Conservation (phyloP, 2,888 invertebrate species). For the Cephus nigrinus region DNA sequence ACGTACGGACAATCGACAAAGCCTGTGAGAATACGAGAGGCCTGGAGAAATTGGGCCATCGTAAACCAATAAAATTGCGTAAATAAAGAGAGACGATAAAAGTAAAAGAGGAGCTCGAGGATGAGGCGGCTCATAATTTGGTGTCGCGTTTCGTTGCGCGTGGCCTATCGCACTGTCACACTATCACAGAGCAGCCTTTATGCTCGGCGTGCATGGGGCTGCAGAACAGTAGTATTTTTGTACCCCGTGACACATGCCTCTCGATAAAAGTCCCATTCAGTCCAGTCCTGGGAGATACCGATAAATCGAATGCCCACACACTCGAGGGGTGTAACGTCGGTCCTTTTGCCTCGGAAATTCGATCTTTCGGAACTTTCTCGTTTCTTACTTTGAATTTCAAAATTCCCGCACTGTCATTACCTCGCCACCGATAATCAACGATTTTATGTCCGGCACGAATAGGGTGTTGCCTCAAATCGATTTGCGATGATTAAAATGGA, state of each 20-base stretch:
- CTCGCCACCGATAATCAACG: too few relatives aligned
- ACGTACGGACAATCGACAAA: slow-evolving; percentile 11
- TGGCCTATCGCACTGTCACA: background rate
- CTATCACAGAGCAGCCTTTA: slow-evolving; percentile 1
- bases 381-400: too few relatives aligned
- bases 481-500: too few relatives aligned
- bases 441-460: too few relatives aligned
- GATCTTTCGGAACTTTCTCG: too few relatives aligned
- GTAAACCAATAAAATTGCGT: slow-evolving; percentile 30
- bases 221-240: slow-evolving; percentile 63
- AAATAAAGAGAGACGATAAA: slow-evolving; percentile 27
- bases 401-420: too few relatives aligned
- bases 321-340: background rate
- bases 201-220: slow-evolving; percentile 18
- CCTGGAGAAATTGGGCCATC: slow-evolving; percentile 38
- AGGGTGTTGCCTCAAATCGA: too few relatives aligned
- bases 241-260: slow-evolving; percentile 47
- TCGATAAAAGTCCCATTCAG: slow-evolving; percentile 43
- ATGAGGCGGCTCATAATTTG: too few relatives aligned
- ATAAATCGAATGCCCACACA: slow-evolving; percentile 37
- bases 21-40: background rate
- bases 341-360: too few relatives aligned
- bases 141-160: too few relatives aligned
- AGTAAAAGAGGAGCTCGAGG: background rate
- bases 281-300: slow-evolving; percentile 28